Base-by-base conservation (phyloP, 2,797 vertebrate species). In the Myotis vivesi region DNA sequence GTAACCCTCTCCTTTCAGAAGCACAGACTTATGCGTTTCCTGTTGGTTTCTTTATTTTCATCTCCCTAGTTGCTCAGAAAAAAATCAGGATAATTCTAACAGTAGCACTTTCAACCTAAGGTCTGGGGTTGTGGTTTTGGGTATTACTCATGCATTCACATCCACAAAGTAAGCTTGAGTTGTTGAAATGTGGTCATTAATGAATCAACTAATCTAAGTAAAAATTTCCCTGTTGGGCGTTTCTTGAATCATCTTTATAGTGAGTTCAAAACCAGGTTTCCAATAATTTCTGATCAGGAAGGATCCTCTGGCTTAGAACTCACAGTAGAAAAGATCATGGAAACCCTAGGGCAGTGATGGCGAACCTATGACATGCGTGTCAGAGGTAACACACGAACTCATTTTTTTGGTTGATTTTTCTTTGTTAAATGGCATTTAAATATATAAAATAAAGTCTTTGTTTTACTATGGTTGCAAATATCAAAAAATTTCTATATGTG, bases 11-110 rank as follows among this genome's bases (percentile, higher is more conserved):
- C 83, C 94, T 96, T 93, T 94, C 91, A 97, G 72, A 93, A 55
- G 68, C 88, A 33, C 33, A 57, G 95, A 96, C 96, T 96, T 94
- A 96, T 96, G 95, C 92, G 49, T 94, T 92, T 97, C 95, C 94
- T 91, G 79, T 93, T 95, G 71, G 9, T 72, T 92, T 88, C 95
- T 86, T 97, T 96, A 96, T 97, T 97, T 97, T 96, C 49, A 72
- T 91, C 91, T 95, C 80, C 44, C 36, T 89, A 91, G 96, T 83
- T 94, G 89, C 95, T 92, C 53, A 91, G 94, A 95, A 95, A 91
- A 97, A 97, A 97, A 95, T 96, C 79, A 88, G 82, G 38, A 91
- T 97, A 96, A 95, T 96, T 96, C 66, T 89, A 57, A 94, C 81
- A 92, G 86, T 62, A 95, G 76, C 92, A 89, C 53, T 96, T 89